Conservation (phyloP, 2,888 invertebrate species). For the Clunio marinus region DNA sequence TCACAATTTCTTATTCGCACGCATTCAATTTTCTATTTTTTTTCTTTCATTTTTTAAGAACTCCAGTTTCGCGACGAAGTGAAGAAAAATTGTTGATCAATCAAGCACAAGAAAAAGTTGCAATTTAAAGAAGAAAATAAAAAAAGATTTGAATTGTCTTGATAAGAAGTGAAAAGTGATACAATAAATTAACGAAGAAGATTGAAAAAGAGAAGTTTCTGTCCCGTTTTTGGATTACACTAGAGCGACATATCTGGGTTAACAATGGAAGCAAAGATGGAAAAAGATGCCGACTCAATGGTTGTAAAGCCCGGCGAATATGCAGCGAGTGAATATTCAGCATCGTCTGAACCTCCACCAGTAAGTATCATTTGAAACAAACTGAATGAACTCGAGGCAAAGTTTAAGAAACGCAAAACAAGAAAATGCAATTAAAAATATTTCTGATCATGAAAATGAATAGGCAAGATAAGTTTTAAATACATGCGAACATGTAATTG, state of each 20-base stretch:
- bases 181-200: background rate
- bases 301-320: conserved; percentile 4
- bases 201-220: background rate
- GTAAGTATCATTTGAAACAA: conserved; percentile 1
- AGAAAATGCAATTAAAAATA: background rate
- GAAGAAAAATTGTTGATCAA: too few relatives aligned
- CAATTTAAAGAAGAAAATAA: background rate
- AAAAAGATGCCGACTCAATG: conserved; percentile 14
- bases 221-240: background rate
- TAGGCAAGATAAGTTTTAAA: too few relatives aligned
- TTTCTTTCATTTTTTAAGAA: background rate
- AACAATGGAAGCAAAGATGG: conserved; percentile 8
- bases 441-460: too few relatives aligned
- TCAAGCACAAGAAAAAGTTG: background rate
- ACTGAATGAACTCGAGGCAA: background rate
- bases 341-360: conserved; percentile 20
- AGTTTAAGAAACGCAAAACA: background rate
- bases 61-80: background rate
- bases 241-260: background rate
- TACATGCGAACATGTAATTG: too few relatives aligned
- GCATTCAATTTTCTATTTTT: background rate
- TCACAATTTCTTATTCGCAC: background rate
- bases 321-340: conserved; percentile 11
- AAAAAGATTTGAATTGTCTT: background rate
- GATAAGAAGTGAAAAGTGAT: background rate